Evolutionary conservation across 2,797 vertebrate genomes (phyloP).

Genomic region (Rhinichthys osculus): DNA sequence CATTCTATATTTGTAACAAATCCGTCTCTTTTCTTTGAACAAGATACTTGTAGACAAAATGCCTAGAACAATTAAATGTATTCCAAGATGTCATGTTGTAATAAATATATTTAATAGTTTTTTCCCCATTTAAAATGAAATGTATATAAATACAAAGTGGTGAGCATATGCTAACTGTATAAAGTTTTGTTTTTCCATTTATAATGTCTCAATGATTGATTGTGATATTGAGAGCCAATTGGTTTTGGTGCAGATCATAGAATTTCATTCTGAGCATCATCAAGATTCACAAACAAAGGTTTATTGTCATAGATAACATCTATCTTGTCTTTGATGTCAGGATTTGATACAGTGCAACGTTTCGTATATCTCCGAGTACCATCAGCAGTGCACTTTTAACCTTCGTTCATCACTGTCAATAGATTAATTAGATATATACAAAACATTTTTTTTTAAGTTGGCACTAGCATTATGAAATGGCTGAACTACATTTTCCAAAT

Average conservation of each 20-base stretch:
- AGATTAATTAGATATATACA: constrained; percentile 8
- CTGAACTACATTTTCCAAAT: constrained; percentile 66
- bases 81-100: background rate
- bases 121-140: background rate
- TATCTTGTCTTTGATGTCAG: constrained; percentile 61
- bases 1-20: background rate
- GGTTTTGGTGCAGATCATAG: constrained; percentile 19
- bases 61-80: background rate
- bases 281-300: constrained; percentile 45
- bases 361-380: constrained; percentile 45
- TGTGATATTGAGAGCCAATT: constrained; percentile 18
- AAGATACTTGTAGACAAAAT: constrained; percentile 53
- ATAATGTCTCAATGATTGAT: constrained; percentile 5
- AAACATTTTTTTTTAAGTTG: background rate
- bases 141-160: background rate
- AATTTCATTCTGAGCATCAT: constrained; percentile 29
- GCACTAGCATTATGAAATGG: constrained; percentile 30
- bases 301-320: constrained; percentile 63
- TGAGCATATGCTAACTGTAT: background rate
- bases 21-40: constrained; percentile 56
- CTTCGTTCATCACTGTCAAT: constrained; percentile 11
- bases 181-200: background rate
- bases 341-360: constrained; percentile 69
- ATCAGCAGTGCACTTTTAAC: constrained; percentile 10
- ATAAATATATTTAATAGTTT: constrained; percentile 8